These are phyloP conservation scores for Xylocampa areola DNA, from an alignment of 2,888 invertebrate species.

Conservation along the genomic window DNA sequence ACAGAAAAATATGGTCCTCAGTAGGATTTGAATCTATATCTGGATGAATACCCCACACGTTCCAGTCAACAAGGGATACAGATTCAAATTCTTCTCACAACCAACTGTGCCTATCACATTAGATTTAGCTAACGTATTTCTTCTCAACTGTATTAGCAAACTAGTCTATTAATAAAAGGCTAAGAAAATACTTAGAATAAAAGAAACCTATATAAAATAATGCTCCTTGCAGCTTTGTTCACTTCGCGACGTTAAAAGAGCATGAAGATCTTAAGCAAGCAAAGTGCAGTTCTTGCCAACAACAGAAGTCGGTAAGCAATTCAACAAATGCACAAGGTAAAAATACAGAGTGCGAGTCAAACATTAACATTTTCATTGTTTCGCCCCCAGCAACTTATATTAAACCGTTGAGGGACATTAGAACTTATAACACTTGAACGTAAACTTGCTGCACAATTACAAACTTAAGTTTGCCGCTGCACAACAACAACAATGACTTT, in stretches of 20 bases:
- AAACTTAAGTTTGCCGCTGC: slow-evolving; percentile 60
- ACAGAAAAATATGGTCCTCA: no score
- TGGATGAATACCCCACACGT: no score
- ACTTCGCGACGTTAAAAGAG: slow-evolving; percentile 33
- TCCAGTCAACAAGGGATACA: no score
- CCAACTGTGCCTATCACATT: no score
- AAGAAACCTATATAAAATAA: no score
- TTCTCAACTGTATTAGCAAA: no score
- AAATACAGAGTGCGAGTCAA: slow-evolving; percentile 75
- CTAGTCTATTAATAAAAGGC: no score
- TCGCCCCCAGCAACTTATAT: slow-evolving; percentile 81
- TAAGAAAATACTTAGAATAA: no score
- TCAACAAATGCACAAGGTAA: slow-evolving; percentile 74
- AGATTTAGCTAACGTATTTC: no score
- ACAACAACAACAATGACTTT: slow-evolving; percentile 44
- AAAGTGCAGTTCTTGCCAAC: slow-evolving; percentile 45
- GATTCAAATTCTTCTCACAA: no score
- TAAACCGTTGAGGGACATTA: slow-evolving; percentile 85
- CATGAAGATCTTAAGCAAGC: slow-evolving; percentile 41
- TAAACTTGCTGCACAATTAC: slow-evolving; percentile 80
- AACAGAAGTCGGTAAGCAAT: slow-evolving; percentile 49
- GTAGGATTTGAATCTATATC: no score
- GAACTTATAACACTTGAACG: slow-evolving; percentile 87
- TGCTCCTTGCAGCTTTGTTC: slow-evolving; percentile 28
- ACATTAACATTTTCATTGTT: slow-evolving; percentile 87